These are phyloP conservation scores for Platysteira castanea DNA, from an alignment of 2,113 vertebrate genomes.

Conservation along the genomic window DNA sequence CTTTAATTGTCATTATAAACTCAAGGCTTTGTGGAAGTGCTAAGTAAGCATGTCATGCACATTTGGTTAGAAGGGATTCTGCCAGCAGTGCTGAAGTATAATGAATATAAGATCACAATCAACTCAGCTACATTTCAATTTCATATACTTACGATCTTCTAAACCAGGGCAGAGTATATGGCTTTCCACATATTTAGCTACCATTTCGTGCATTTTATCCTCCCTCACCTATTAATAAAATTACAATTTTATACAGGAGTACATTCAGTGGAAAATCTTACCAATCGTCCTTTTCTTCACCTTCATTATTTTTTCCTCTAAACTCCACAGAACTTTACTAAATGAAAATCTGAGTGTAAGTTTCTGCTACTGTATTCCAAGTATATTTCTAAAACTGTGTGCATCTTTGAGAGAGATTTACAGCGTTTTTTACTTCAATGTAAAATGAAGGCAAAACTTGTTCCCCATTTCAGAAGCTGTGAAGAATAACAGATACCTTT, in stretches of 20 bases:
- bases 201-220: conserved; percentile 36
- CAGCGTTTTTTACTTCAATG: background rate
- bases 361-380: background rate
- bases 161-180: conserved; percentile 23
- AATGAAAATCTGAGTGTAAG: background rate
- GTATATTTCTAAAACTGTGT: background rate
- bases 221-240: conserved; percentile 64
- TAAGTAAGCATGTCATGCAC: conserved; percentile 10
- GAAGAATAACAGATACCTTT: background rate
- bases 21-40: conserved; percentile 36
- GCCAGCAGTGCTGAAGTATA: conserved; percentile 38
- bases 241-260: conserved; percentile 28
- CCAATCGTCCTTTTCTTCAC: background rate
- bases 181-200: conserved; percentile 15
- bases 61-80: conserved; percentile 9
- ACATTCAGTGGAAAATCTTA: conserved; percentile 37
- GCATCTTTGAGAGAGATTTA: background rate
- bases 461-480: background rate
- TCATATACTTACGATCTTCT: conserved; percentile 24
- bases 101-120: conserved; percentile 44
- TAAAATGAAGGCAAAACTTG: background rate
- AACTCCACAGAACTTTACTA: background rate
- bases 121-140: conserved; percentile 47
- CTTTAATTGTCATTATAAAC: conserved; percentile 34
- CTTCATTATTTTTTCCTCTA: background rate